Evolutionary conservation across 2,797 vertebrate species (phyloP), one percentile per base, ranked within the genome.

Genomic region (Argyrosomus regius): DNA sequence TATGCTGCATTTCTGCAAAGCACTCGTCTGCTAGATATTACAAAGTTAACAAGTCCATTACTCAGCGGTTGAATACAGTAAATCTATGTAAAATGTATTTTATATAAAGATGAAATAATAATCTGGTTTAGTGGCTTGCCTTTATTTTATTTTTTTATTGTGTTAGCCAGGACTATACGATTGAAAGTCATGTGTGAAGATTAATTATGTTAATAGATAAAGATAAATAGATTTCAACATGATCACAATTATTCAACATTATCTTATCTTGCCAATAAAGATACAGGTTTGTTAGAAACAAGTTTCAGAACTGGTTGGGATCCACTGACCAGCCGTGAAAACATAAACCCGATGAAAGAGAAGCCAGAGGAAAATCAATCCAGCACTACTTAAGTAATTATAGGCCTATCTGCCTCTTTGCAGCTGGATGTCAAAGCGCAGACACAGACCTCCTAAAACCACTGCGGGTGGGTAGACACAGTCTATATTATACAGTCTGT

Each of bases 351-450:
- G 75, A 87, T 90, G 75, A 87, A 80, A 87, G 80, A 12, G 20
- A 70, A 85, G 59, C 62, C 63, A 75, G 8, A 41, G 68, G 54
- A 86, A 93, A 89, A 93, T 92, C 87, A 88, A 93, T 94, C 46
- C 52, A n/a, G 62, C 83, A 56, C 77, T 85, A 61, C 87, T 91
- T 85, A 74, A 60, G 81, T 87, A 80, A 91, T 90, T 83, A 85
- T 83, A 50, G 43, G 43, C 39, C 57, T 26, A 4, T 81, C 65
- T 70, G 62, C 65, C 60, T 80, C 61, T 77, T 41, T 56, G 59
- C 62, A 77, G 74, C 54, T 75, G 68, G 67, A 73, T 78, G 62
- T 83, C 69, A 63, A 13, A 1, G 71, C 70, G 77, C 64, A 72
- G 61, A 80, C 64, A 75, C 65, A 69, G 69, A 80, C 24, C 28